phyloP scores from a whole-genome alignment of 2,113 vertebrate species.

The Leucosticte australis region DNA sequence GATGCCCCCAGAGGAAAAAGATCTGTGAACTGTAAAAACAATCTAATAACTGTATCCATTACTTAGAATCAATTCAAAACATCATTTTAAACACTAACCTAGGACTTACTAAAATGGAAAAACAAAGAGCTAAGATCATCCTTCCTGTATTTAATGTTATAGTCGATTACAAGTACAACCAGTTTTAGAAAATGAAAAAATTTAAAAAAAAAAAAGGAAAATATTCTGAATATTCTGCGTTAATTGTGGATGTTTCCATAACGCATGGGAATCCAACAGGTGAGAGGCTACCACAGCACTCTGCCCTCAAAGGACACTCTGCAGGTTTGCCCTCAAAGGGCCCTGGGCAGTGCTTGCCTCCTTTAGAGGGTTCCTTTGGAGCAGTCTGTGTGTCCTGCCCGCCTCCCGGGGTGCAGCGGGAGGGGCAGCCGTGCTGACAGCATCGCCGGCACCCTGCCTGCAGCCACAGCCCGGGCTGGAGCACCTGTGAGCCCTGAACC shows the following conservation, averaged over 20 bases:
- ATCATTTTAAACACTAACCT: neutral
- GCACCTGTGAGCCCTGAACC: neutral
- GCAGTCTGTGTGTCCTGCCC: neutral
- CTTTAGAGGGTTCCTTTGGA: neutral
- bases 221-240: neutral
- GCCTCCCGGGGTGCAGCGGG: neutral
- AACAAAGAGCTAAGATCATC: neutral
- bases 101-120: neutral
- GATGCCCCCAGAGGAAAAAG: neutral
- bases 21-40: neutral
- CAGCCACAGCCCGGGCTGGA: neutral
- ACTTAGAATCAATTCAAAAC: neutral
- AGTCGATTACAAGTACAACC: neutral
- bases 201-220: neutral
- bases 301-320: neutral
- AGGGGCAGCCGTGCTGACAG: neutral
- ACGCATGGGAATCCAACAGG: neutral
- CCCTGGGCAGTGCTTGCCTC: neutral
- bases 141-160: neutral
- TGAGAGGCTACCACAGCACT: neutral
- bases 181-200: neutral
- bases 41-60: neutral
- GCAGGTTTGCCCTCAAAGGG: neutral
- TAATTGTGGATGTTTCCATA: neutral
- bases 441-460: neutral